Percentiles rank a stretch among this genome's conserved stretches.
These are phyloP conservation scores for Augochlora pura DNA, from an alignment of 1,140 invertebrate species.

Conservation along the genomic window DNA sequence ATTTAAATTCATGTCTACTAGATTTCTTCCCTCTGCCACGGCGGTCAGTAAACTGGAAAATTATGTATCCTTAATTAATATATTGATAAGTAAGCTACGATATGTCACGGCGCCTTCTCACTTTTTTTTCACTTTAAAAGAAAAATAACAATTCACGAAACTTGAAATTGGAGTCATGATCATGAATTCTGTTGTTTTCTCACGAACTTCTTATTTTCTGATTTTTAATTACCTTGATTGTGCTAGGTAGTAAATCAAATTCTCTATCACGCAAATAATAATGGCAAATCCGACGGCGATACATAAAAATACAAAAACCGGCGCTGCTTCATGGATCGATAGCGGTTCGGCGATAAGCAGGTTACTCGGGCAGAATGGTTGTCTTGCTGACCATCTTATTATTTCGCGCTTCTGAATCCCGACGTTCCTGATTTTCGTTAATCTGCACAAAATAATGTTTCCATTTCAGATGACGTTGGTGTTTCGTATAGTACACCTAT, in stretches of 20 bases:
- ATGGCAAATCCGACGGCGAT: slow-evolving; percentile 29
- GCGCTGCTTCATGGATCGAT: slow-evolving; percentile 54
- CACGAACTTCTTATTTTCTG: not conserved
- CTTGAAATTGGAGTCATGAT: too few species aligned
- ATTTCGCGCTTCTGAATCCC: slow-evolving; percentile 51
- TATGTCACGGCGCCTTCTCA: too few species aligned
- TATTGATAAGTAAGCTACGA: too few species aligned
- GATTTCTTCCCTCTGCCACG: not conserved
- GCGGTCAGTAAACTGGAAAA: not conserved
- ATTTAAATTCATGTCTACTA: not conserved
- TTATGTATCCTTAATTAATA: not conserved
- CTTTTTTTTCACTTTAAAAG: not conserved
- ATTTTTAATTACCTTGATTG: slow-evolving; percentile 10
- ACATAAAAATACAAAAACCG: slow-evolving; percentile 47
- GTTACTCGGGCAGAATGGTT: slow-evolving; percentile 48
- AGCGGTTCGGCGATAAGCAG: slow-evolving; percentile 50
- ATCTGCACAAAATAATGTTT: slow-evolving; percentile 13
- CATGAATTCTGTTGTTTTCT: too few species aligned
- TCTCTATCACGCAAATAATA: slow-evolving; percentile 47
- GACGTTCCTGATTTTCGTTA: slow-evolving; percentile 46
- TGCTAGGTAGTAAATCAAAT: slow-evolving; percentile 25
- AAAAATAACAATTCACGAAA: too few species aligned
- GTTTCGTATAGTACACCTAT: too few species aligned
- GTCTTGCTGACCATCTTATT: slow-evolving; percentile 54
- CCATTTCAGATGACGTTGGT: too few species aligned